phyloP scores from a whole-genome alignment of 2,797 vertebrate genomes.

The Ceyx erithaca region DNA sequence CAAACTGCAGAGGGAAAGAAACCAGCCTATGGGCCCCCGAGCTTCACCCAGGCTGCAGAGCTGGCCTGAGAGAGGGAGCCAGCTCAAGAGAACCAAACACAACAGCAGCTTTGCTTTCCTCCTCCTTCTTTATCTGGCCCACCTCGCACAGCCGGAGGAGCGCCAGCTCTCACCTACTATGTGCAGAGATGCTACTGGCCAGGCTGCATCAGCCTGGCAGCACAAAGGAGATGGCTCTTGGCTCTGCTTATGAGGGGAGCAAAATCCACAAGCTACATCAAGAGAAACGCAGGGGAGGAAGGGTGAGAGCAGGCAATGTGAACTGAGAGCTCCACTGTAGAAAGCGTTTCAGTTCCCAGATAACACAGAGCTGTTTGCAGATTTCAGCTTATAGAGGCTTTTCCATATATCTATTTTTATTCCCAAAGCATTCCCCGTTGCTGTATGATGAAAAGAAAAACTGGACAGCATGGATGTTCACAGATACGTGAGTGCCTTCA shows the following conservation, averaged over 20 bases:
- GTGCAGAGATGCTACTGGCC: neutral
- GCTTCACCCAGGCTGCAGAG: neutral
- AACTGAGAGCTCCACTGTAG: neutral
- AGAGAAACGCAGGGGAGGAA: neutral
- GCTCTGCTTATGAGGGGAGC: neutral
- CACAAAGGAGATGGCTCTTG: neutral
- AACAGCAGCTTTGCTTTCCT: neutral
- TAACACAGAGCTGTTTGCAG: neutral
- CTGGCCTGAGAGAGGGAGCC: neutral
- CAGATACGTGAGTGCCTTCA: neutral
- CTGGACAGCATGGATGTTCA: neutral
- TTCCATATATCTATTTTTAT: slow-evolving; percentile 55
- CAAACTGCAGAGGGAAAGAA: rapidly evolving
- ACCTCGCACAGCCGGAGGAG: rapidly evolving
- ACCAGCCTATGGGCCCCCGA: rapidly evolving
- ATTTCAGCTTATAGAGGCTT: slow-evolving; percentile 54
- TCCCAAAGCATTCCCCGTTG: neutral
- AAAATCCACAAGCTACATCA: neutral
- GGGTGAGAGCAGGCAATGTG: neutral
- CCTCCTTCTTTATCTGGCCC: neutral
- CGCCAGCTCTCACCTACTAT: neutral
- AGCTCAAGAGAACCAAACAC: rapidly evolving
- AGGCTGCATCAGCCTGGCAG: neutral
- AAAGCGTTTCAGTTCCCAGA: slow-evolving; percentile 4
- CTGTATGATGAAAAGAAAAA: neutral